These are phyloP conservation scores for Leptocoma aspasia DNA, from an alignment of 2,113 vertebrate genomes.

Conservation along the genomic window DNA sequence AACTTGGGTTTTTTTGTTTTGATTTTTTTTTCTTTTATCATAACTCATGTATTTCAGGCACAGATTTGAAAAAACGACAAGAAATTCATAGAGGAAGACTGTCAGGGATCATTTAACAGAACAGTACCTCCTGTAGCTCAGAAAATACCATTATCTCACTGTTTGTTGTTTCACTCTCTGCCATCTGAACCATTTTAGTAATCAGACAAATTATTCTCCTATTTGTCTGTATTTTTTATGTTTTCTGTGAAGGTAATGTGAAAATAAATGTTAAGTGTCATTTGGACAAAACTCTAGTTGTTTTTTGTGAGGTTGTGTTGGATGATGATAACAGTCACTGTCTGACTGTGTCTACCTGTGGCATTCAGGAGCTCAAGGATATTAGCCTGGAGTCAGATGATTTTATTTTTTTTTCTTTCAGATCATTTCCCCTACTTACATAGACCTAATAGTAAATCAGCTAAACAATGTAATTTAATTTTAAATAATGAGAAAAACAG, in stretches of 20 bases:
- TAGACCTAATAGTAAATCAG: not conserved
- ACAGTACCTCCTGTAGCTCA: not conserved
- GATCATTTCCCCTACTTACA: not conserved
- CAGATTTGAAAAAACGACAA: not conserved
- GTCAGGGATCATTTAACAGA: not conserved
- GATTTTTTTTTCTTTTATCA: not conserved
- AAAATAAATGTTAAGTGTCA: not conserved
- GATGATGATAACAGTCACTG: not conserved
- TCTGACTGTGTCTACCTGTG: not conserved
- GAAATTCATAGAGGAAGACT: not conserved
- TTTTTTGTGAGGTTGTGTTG: not conserved
- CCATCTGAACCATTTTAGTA: not conserved
- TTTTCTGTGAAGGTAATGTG: not conserved
- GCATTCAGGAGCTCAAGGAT: not conserved
- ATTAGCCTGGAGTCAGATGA: not conserved
- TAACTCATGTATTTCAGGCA: not conserved
- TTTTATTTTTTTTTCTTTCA: not conserved
- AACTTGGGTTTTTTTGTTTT: not conserved
- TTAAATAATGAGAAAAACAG: not conserved
- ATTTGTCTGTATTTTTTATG: fast-evolving
- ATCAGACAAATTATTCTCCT: not conserved
- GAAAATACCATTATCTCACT: not conserved
- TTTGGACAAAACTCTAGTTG: not conserved
- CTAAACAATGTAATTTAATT: not conserved
- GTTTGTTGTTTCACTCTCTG: not conserved